Evolutionary conservation across 2,888 invertebrate species (phyloP).

Genomic region (Lasiommata megera): DNA sequence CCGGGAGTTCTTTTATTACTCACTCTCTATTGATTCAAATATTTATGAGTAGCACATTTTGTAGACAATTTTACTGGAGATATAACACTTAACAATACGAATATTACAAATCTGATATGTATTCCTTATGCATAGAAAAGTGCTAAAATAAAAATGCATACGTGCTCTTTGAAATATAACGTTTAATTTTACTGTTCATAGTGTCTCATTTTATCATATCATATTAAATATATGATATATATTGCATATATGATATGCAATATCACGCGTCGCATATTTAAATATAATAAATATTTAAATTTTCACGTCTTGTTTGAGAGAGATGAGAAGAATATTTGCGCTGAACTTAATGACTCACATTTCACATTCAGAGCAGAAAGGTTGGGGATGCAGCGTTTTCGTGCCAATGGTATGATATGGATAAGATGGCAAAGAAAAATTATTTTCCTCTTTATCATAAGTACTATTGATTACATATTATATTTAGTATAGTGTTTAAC

Average conservation of each 20-base stretch:
- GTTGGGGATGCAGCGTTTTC: constrained; percentile 55
- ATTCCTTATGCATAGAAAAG: too few relatives aligned
- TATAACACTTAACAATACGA: constrained; percentile 39
- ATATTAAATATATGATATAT: too few relatives aligned
- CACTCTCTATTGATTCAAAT: constrained; percentile 59
- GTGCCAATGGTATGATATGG: constrained; percentile 61
- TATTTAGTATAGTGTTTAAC: too few relatives aligned
- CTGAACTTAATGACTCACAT: constrained; percentile 10
- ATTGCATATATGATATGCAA: too few relatives aligned
- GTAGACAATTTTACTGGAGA: constrained; percentile 60
- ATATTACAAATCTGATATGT: too few relatives aligned
- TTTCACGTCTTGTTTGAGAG: not conserved
- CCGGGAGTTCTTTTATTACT: constrained; percentile 55
- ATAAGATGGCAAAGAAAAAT: constrained; percentile 50
- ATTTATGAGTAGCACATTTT: constrained; percentile 61
- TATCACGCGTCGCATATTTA: too few relatives aligned
- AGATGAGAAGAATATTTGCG: not conserved
- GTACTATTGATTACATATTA: too few relatives aligned
- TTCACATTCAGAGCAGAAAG: constrained; percentile 49
- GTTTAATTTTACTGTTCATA: too few relatives aligned
- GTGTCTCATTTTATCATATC: too few relatives aligned
- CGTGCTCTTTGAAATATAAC: too few relatives aligned
- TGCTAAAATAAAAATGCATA: too few relatives aligned
- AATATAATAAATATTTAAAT: too few relatives aligned
- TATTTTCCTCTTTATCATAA: constrained; percentile 53